Base-by-base conservation (phyloP, 2,888 invertebrate genomes). In the Cerastis rubricosa region DNA sequence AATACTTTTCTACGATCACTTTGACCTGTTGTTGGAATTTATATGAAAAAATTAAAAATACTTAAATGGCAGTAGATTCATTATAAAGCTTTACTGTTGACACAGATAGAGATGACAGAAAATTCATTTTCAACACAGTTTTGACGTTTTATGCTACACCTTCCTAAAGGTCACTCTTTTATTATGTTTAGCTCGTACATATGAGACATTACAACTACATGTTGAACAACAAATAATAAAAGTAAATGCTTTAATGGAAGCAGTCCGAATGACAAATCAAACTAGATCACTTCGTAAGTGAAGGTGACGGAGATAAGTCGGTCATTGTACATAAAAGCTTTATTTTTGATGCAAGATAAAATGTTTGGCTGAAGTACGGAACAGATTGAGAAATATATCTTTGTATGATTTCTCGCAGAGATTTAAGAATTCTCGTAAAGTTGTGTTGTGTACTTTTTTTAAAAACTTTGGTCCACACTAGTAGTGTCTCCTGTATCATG, bases 331-430 rank as follows among this genome's bases (percentile, higher is more conserved):
- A 3, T 51, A 22, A 22, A 22, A 51, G 51, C 22, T 22, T 51
- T 51, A 51, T 51, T 51, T 54, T 64, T 71, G 25, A 17, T 19
- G 5, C 14, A 25, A 9, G 8, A 74, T 64, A 29, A 66, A 68
- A 51, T 43, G 25, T 57, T 25, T 22, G 17, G 8, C 35, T 45
- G 35, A 77, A 49, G n/a, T 64, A 68, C 14, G 54, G 6, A 76
- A 51, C 63, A 54, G 74, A 47, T 74, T 64, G 29, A 57, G 11
- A 47, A 54, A 63, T 43, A 43, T 22, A 51, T 54, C 51, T 1
- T 43, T 49, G n/a, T n/a, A n/a, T n/a, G 29, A 54, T 63, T 70
- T 35, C 51, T 47, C 0, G 47, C 17, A 47, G 14, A 47, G 17
- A 47, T 47, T 17, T 47, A 47, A 47, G 47, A 47, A 17, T 47